phyloP scores from a whole-genome alignment of 1,140 invertebrate genomes.

The Xylocopa sonorina region DNA sequence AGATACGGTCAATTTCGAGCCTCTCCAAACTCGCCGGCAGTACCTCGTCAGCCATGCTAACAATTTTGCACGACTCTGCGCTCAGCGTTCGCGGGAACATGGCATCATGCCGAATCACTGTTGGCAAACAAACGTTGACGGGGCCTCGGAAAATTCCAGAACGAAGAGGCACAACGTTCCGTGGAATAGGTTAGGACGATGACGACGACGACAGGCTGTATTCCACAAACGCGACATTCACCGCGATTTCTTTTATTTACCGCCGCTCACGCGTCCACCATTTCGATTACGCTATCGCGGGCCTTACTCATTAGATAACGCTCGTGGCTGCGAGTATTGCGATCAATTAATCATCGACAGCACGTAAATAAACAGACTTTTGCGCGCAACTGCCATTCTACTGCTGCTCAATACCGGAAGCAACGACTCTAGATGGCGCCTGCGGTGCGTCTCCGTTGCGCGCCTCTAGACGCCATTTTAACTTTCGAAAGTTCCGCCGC shows the following conservation, averaged over 20 bases:
- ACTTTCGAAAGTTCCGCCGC: background rate
- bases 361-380: conserved; percentile 75
- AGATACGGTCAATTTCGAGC: conserved; percentile 77
- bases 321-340: conserved; percentile 6
- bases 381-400: conserved; percentile 70
- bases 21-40: conserved; percentile 78
- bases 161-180: conserved; percentile 18
- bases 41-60: conserved; percentile 76
- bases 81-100: conserved; percentile 65
- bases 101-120: conserved; percentile 56
- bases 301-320: background rate
- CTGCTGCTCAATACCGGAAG: conserved; percentile 32
- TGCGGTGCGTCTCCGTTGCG: background rate
- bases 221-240: conserved; percentile 15
- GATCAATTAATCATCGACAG: conserved; percentile 57
- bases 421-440: conserved; percentile 37
- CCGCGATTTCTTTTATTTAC: background rate
- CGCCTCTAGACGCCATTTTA: conserved; percentile 24
- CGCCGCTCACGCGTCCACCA: background rate
- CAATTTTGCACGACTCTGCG: conserved; percentile 38
- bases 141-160: conserved; percentile 46
- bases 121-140: conserved; percentile 58
- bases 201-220: conserved; percentile 43
- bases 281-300: background rate
- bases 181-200: conserved; percentile 59